Conservation (phyloP, 2,888 invertebrate genomes). For the Neuroscelio doddi region DNA sequence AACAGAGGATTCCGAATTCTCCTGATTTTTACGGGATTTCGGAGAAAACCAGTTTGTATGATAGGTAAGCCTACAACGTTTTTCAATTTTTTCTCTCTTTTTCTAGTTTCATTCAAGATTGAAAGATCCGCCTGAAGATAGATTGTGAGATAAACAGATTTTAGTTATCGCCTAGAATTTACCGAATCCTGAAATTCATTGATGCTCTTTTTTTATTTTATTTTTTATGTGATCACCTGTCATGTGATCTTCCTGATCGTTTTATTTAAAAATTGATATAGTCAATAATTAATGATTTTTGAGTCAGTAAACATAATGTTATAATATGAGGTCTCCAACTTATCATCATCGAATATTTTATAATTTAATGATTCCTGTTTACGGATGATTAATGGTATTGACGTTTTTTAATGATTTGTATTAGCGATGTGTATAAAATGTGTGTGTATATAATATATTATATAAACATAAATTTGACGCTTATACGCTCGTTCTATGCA, state of each 20-base stretch:
- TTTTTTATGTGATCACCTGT: conserved; percentile 31
- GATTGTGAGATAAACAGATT: conserved; percentile 43
- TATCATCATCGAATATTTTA: too few species aligned
- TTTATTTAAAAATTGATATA: too few species aligned
- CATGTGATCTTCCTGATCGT: too few species aligned
- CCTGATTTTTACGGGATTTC: conserved; percentile 56
- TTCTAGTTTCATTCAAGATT: conserved; percentile 37
- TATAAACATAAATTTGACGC: conserved; percentile 32
- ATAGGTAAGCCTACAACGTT: conserved; percentile 43
- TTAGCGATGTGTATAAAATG: too few species aligned
- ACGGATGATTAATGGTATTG: too few species aligned
- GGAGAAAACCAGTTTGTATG: conserved; percentile 60
- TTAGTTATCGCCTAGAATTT: conserved; percentile 34
- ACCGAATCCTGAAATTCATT: conserved; percentile 35
- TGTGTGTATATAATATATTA: conserved; percentile 36
- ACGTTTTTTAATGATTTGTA: too few species aligned
- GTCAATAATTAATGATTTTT: too few species aligned
- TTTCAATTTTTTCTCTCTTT: conserved; percentile 20
- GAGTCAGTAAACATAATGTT: too few species aligned
- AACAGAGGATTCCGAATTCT: conserved; percentile 44
- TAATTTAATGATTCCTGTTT: too few species aligned
- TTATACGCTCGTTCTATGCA: conserved; percentile 36
- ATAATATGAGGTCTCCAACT: too few species aligned
- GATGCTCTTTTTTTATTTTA: conserved; percentile 35
- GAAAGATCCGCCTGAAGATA: conserved; percentile 19